Conservation (phyloP, 2,113 vertebrate genomes). For the Talpa occidentalis region DNA sequence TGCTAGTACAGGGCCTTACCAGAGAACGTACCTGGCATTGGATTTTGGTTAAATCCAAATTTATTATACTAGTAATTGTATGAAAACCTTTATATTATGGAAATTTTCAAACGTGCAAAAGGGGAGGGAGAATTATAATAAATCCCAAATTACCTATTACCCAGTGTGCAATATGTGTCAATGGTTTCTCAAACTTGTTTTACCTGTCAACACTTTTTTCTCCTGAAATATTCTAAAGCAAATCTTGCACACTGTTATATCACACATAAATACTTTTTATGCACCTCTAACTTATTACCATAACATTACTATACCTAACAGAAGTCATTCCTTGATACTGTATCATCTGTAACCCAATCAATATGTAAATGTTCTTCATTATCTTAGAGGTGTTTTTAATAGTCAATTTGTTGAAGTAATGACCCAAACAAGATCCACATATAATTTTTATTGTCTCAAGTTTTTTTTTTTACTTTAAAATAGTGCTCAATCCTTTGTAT, state of each 20-base stretch:
- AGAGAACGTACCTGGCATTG: neutral
- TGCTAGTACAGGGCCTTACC: neutral
- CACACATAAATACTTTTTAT: neutral
- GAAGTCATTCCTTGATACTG: neutral
- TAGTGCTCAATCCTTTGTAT: neutral
- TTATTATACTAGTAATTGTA: neutral
- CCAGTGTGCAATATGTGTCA: neutral
- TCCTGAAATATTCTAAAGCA: neutral
- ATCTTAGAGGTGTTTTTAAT: slow-evolving; percentile 1
- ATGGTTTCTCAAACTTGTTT: neutral
- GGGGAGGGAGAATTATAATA: neutral
- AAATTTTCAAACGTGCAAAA: neutral
- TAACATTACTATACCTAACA: neutral
- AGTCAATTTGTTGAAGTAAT: neutral
- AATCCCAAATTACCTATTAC: neutral
- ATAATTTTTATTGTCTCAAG: neutral
- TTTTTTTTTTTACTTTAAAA: neutral
- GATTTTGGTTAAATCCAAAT: neutral
- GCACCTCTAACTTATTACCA: neutral
- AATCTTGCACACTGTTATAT: neutral
- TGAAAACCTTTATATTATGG: neutral
- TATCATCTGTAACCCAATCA: neutral
- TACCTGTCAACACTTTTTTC: neutral
- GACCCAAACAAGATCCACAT: neutral
- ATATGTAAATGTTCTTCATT: neutral